Evolutionary conservation across 2,113 vertebrate genomes (phyloP).

Genomic region (Syngnathoides biaculeatus): DNA sequence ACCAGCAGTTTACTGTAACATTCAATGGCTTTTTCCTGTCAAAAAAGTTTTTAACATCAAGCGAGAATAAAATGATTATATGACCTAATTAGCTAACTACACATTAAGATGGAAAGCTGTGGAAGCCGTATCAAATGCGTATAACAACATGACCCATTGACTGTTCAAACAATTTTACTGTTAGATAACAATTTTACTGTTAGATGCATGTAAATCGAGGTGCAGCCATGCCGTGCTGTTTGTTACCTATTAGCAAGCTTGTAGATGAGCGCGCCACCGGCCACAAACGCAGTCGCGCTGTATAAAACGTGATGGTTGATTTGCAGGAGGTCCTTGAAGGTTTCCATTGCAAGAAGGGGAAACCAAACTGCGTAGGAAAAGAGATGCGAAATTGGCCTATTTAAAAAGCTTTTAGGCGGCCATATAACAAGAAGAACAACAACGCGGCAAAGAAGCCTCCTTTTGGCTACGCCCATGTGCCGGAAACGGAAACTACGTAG

Average conservation of each 20-base stretch:
- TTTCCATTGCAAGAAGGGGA: constrained; percentile 68
- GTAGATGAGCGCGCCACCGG: constrained; percentile 83
- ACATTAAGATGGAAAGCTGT: not conserved
- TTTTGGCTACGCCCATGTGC: constrained; percentile 40
- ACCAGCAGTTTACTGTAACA: constrained; percentile 93
- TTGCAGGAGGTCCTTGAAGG: constrained; percentile 67
- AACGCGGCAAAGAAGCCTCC: constrained; percentile 38
- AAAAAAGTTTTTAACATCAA: not conserved
- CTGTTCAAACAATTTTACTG: not conserved
- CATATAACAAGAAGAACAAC: not conserved
- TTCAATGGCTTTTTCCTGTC: constrained; percentile 85
- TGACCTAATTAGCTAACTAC: not conserved
- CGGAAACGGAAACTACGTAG: constrained; percentile 54
- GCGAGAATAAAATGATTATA: not conserved
- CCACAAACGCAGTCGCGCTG: constrained; percentile 76
- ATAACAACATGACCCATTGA: not conserved
- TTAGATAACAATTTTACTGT: not conserved
- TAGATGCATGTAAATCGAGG: not conserved
- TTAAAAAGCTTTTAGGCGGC: not conserved
- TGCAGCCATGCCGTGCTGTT: not conserved
- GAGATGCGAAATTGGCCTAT: not conserved
- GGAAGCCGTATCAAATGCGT: not conserved
- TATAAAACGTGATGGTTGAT: constrained; percentile 75
- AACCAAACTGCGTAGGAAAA: not conserved
- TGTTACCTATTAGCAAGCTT: constrained; percentile 80